These are phyloP conservation scores for Rhineura floridana DNA, from an alignment of 2,113 vertebrate species.

Conservation along the genomic window DNA sequence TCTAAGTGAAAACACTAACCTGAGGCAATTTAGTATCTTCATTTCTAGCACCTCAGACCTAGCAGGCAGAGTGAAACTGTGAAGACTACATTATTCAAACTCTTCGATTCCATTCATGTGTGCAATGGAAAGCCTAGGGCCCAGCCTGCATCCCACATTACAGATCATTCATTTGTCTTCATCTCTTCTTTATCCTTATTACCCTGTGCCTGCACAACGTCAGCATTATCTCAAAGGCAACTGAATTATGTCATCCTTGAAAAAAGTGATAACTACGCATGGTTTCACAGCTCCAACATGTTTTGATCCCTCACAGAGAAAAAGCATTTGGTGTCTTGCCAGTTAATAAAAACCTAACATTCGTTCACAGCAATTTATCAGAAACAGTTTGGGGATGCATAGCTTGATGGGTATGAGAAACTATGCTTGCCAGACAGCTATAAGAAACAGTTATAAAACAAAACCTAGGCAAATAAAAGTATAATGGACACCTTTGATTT, in stretches of 20 bases:
- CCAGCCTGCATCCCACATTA: not conserved
- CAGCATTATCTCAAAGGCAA: not conserved
- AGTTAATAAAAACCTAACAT: not conserved
- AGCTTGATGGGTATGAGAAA: slow-evolving; percentile 12
- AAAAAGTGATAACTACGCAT: not conserved
- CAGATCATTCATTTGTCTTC: not conserved
- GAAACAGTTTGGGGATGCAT: not conserved
- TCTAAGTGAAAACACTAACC: not conserved
- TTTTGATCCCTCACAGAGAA: not conserved
- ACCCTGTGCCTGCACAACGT: not conserved
- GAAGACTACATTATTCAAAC: not conserved
- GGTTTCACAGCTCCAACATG: not conserved
- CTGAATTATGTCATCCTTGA: rapidly evolving
- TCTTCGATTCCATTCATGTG: not conserved
- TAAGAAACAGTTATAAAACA: not conserved
- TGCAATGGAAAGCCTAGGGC: slow-evolving; percentile 5
- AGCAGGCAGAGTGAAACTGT: not conserved
- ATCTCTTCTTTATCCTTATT: not conserved
- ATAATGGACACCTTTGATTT: not conserved
- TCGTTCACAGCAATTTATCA: not conserved
- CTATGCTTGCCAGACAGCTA: not conserved
- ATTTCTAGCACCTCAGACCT: not conserved
- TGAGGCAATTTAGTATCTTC: not conserved
- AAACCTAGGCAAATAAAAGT: not conserved
- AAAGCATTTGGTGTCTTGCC: not conserved